Evolutionary conservation across 2,797 vertebrate species (phyloP).

Genomic region (Fistularia tabacaria): DNA sequence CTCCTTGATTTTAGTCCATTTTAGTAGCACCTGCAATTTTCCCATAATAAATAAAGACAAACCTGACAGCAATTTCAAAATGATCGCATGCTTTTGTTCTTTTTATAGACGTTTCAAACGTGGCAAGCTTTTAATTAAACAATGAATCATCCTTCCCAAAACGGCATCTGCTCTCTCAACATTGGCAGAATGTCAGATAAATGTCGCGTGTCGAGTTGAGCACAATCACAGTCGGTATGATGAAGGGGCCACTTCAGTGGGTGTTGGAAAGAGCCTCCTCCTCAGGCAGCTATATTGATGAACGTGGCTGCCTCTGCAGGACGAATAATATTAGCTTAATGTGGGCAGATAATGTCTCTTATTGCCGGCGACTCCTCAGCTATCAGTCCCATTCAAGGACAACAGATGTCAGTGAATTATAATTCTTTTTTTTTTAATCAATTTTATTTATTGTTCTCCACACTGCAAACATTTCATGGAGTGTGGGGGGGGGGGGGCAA

Average conservation of each 20-base stretch:
- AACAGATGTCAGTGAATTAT: not conserved
- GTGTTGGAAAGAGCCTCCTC: slow-evolving; percentile 13
- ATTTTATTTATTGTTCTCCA: no score
- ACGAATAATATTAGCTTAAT: slow-evolving; percentile 16
- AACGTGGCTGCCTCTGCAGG: slow-evolving; percentile 2
- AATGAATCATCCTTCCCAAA: no score
- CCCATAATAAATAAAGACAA: no score
- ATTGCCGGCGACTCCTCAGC: not conserved
- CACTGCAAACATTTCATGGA: not conserved
- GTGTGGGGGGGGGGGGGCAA: no score
- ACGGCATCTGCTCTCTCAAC: not conserved
- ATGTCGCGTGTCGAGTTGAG: not conserved
- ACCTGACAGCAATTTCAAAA: no score
- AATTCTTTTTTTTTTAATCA: not conserved
- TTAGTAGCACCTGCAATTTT: no score
- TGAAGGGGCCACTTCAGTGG: slow-evolving; percentile 11
- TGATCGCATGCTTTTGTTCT: no score
- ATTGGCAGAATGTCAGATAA: slow-evolving; percentile 2
- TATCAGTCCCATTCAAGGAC: not conserved
- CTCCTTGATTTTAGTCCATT: no score
- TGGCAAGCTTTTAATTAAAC: no score
- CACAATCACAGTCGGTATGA: slow-evolving; percentile 4
- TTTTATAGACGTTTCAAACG: no score
- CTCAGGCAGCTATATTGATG: slow-evolving; percentile 17
- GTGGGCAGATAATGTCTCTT: not conserved